Percentiles rank a stretch among this genome's conserved stretches.
Conservation (phyloP, 1,140 invertebrate genomes). For the Orius insidiosus region DNA sequence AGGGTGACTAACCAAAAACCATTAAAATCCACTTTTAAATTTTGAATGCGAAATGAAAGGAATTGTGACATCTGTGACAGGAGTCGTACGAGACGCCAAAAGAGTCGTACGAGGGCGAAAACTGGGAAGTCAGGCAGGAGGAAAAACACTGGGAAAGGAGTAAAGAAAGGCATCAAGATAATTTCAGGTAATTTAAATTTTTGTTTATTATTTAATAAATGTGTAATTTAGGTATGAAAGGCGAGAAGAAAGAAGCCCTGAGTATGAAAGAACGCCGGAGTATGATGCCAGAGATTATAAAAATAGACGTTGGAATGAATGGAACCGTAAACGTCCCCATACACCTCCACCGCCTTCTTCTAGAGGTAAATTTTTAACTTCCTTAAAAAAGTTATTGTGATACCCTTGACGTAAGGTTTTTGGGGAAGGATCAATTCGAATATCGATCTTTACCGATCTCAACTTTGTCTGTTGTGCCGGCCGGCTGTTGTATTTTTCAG, state of each 20-base stretch:
- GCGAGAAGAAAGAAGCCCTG: conserved; percentile 13
- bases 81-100: conserved; percentile 15
- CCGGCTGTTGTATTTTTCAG: no score
- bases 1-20: background rate
- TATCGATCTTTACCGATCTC: no score
- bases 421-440: no score
- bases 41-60: background rate
- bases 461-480: no score
- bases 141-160: conserved; percentile 18
- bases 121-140: conserved; percentile 5
- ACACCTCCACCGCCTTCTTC: conserved; percentile 22
- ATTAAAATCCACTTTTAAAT: background rate
- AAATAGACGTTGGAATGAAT: conserved; percentile 1
- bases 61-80: conserved; percentile 3
- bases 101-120: conserved; percentile 10
- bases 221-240: conserved; percentile 8
- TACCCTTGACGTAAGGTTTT: no score
- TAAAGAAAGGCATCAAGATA: conserved; percentile 17
- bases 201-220: background rate
- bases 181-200: conserved; percentile 7
- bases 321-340: conserved; percentile 23
- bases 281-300: conserved; percentile 14
- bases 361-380: no score
- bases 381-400: background rate
- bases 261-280: conserved; percentile 17